Conservation (phyloP, 1,140 invertebrate species). For the Drosophila triauraria region DNA sequence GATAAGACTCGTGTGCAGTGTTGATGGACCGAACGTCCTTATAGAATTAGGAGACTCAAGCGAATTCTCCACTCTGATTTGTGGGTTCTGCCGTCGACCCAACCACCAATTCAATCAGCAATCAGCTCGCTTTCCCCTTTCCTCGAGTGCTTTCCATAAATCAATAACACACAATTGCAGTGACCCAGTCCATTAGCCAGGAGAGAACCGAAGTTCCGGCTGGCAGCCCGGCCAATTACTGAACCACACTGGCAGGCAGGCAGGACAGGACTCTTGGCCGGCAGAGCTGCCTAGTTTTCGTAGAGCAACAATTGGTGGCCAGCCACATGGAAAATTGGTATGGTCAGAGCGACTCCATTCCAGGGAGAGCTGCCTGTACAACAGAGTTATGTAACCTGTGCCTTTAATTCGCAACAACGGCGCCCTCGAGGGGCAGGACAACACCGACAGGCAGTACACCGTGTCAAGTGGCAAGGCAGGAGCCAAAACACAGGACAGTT, state of each 20-base stretch:
- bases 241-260: not conserved
- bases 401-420: conserved; percentile 61
- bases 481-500: conserved; percentile 28
- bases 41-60: not conserved
- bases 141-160: conserved; percentile 33
- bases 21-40: not conserved
- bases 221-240: conserved; percentile 45
- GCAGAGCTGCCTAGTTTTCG: conserved; percentile 15
- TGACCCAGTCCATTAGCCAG: conserved; percentile 61
- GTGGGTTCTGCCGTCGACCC: not conserved
- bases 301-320: conserved; percentile 61
- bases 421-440: conserved; percentile 30
- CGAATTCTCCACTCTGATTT: conserved; percentile 11
- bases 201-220: conserved; percentile 9
- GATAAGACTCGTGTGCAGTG: conserved; percentile 37
- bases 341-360: conserved; percentile 10
- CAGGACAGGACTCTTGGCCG: conserved; percentile 24
- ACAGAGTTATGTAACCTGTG: conserved; percentile 17
- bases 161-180: conserved; percentile 60
- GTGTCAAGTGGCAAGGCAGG: conserved; percentile 14
- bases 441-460: conserved; percentile 12
- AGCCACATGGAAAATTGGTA: conserved; percentile 66
- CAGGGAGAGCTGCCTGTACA: not conserved
- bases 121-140: conserved; percentile 31
- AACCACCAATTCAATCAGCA: conserved; percentile 61